Base-by-base conservation (phyloP, 2,888 invertebrate genomes). In the Argynnis bischoffii region DNA sequence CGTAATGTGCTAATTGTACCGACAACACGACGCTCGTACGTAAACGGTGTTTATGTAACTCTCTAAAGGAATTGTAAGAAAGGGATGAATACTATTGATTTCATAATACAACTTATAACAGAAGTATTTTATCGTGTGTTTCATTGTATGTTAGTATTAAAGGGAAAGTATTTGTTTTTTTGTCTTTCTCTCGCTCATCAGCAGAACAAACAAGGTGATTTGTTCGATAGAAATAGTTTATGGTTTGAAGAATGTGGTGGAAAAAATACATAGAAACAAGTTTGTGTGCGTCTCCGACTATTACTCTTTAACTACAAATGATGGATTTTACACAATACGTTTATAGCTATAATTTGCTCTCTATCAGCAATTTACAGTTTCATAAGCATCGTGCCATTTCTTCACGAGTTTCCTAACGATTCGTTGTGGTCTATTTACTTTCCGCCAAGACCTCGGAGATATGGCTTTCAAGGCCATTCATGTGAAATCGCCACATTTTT, bases 1-100 rank as follows among this genome's bases (percentile, higher is more conserved):
- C 63, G 69, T 74, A 77, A 78, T 66, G 70, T 63, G 59, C 69
- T 72, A 77, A 70, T 72, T 63, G 55, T 46, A 57, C 56, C 21
- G 26, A 31, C 65, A 47, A 48, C 46, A 47, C 47, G 51, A 54
- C 57, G 53, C 13, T 16, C 13, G 56, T 26, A 16, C 16, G 13
- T 21, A 16, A 50, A 56, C 50, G 3, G 6, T 6, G 5, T 13
- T 66, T 60, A 66, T 60, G 35, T 66, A 66, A 66, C 16, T 21
- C 48, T 59, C 48, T 48, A 6, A 6, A 48, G n/a, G 48, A 5
- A 48, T 48, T 59, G 48, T 15, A 11, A 14, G 5, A 46, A 55
- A 31, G n/a, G 21, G 31, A 59, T 48, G 18, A 26, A 59, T 26
- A 55, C 35, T 8, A 57, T 16, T 6, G 46, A 46, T 57, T 21